Percentiles rank a stretch among this genome's conserved stretches.
phyloP scores from a whole-genome alignment of 2,888 invertebrate genomes.

The Cephonodes hylas region DNA sequence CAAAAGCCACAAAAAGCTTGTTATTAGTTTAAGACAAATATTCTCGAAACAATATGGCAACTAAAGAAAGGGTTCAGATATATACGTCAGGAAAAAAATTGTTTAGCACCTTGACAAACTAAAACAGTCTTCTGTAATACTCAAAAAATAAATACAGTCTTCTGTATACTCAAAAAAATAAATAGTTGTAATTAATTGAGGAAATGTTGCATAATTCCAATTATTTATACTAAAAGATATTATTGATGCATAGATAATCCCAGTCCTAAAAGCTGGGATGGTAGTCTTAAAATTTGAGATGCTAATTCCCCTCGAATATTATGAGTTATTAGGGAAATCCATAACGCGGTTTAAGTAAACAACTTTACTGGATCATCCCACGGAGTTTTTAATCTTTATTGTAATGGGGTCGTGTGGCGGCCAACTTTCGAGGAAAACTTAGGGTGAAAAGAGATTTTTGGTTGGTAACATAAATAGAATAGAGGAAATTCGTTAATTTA shows the following conservation, averaged over 20 bases:
- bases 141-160: too few relatives aligned
- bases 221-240: too few relatives aligned
- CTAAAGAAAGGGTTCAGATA: too few relatives aligned
- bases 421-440: background rate
- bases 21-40: background rate
- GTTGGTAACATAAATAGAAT: background rate
- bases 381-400: conserved; percentile 7
- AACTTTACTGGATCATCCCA: background rate
- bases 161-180: too few relatives aligned
- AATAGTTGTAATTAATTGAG: too few relatives aligned
- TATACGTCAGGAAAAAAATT: too few relatives aligned
- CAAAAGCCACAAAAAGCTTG: too few relatives aligned
- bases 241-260: background rate
- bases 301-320: background rate
- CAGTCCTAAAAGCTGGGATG: background rate
- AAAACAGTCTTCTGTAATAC: too few relatives aligned
- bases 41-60: too few relatives aligned
- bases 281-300: background rate
- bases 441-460: background rate
- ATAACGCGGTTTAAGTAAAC: background rate
- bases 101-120: too few relatives aligned
- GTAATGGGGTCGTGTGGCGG: background rate
- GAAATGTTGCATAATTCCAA: too few relatives aligned
- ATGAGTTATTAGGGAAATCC: background rate
- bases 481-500: background rate